These are phyloP conservation scores for Antennarius maculatus DNA, from an alignment of 2,797 vertebrate species.

Conservation along the genomic window DNA sequence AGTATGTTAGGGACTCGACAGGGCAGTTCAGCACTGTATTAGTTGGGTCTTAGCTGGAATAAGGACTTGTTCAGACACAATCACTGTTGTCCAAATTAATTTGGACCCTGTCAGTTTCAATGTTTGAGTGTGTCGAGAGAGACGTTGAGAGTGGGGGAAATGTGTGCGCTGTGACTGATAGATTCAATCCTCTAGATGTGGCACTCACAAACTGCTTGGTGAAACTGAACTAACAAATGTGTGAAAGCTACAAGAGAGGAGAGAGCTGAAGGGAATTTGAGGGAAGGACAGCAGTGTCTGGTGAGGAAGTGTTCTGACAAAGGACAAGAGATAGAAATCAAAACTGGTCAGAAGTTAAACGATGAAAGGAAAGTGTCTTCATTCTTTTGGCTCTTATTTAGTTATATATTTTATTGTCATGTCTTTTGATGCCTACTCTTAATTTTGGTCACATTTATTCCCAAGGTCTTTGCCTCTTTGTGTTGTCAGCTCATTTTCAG, in stretches of 20 bases:
- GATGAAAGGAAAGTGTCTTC: background rate
- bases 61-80: constrained; percentile 75
- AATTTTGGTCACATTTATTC: constrained; percentile 5
- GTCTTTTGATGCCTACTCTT: constrained; percentile 7
- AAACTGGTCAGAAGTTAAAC: constrained; percentile 12
- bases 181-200: constrained; percentile 70
- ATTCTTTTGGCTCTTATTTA: background rate
- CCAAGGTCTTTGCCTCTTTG: background rate
- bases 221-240: constrained; percentile 66
- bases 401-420: background rate
- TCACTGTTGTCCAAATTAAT: constrained; percentile 81
- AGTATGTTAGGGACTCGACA: constrained; percentile 67
- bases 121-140: constrained; percentile 48
- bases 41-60: constrained; percentile 63
- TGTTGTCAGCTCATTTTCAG: constrained; percentile 3
- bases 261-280: constrained; percentile 50
- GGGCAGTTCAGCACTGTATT: constrained; percentile 67
- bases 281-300: constrained; percentile 41
- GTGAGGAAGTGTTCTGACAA: constrained; percentile 43
- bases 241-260: constrained; percentile 35
- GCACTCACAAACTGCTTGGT: constrained; percentile 74
- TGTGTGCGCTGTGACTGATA: constrained; percentile 68
- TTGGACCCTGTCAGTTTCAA: constrained; percentile 73
- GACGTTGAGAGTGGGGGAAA: constrained; percentile 41
- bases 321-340: constrained; percentile 30